Conservation (phyloP, 1,140 invertebrate genomes). For the Drosophila dunni region DNA sequence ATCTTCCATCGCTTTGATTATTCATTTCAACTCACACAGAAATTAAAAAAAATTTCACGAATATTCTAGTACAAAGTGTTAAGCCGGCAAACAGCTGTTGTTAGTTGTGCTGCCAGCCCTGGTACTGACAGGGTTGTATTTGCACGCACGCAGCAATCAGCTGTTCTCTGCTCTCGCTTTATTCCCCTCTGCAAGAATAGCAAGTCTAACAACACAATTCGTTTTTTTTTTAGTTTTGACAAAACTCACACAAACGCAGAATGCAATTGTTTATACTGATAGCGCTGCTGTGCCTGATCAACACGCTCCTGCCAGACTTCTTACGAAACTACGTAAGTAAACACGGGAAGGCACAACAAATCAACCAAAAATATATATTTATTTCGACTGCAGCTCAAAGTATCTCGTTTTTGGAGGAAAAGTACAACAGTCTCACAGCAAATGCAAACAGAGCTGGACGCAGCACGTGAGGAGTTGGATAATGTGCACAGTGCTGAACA, state of each 20-base stretch:
- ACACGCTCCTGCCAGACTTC: conserved; percentile 70
- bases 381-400: conserved; percentile 52
- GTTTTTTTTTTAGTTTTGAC: not conserved
- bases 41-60: conserved; percentile 53
- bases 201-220: conserved; percentile 39
- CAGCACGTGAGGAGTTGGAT: conserved; percentile 57
- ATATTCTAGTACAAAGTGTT: conserved; percentile 54
- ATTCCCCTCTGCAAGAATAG: conserved; percentile 13
- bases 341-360: not conserved
- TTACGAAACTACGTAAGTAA: conserved; percentile 69
- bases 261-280: conserved; percentile 68
- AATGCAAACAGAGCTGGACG: conserved; percentile 48
- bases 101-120: conserved; percentile 32
- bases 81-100: conserved; percentile 58
- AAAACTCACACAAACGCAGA: conserved; percentile 46
- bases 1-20: conserved; percentile 57
- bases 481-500: conserved; percentile 51
- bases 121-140: conserved; percentile 4
- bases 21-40: conserved; percentile 28
- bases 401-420: conserved; percentile 60
- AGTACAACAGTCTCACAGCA: not conserved
- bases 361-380: not conserved
- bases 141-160: conserved; percentile 29
- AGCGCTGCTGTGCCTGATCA: conserved; percentile 67
- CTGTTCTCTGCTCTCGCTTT: conserved; percentile 28